Evolutionary conservation across 2,797 vertebrate species (phyloP).

Genomic region (Neosilurus hyrtlii): DNA sequence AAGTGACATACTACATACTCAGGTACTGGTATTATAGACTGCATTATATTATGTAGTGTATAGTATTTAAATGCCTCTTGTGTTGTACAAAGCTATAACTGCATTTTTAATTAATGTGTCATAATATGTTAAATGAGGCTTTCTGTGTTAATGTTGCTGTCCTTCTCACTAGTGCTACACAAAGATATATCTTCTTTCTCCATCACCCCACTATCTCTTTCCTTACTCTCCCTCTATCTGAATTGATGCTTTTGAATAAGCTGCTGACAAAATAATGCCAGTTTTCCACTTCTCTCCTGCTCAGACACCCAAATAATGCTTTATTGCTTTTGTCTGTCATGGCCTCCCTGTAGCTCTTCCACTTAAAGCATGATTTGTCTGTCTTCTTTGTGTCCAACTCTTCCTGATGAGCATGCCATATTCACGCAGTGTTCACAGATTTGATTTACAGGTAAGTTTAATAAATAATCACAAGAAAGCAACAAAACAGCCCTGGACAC

Average conservation of each 20-base stretch:
- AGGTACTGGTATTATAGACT: not conserved
- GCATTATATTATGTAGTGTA: not conserved
- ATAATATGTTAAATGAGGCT: constrained; percentile 14
- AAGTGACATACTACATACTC: not conserved
- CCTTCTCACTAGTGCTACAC: constrained; percentile 26
- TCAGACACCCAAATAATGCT: constrained; percentile 52
- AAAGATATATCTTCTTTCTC: constrained; percentile 42
- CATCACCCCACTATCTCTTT: constrained; percentile 40
- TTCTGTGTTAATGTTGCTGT: constrained; percentile 16
- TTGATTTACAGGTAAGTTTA: constrained; percentile 47
- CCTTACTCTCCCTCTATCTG: constrained; percentile 30
- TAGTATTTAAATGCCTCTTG: not conserved
- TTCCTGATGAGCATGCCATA: constrained; percentile 12
- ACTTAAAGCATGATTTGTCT: constrained; percentile 53
- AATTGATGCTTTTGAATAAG: constrained; percentile 50
- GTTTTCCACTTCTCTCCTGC: constrained; percentile 37
- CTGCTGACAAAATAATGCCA: constrained; percentile 53
- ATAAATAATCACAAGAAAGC: constrained; percentile 42
- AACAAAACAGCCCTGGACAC: constrained; percentile 23
- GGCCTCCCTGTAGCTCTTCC: constrained; percentile 28
- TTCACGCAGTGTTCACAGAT: constrained; percentile 35
- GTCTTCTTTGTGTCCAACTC: constrained; percentile 38
- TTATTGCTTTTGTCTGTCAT: constrained; percentile 54
- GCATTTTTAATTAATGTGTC: constrained; percentile 10
- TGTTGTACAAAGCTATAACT: not conserved